A percentile compares a stretch with the other conserved stretches of the same genome.
Evolutionary conservation across 2,888 invertebrate species (phyloP).

Genomic region (Rhogogaster chlorosoma): DNA sequence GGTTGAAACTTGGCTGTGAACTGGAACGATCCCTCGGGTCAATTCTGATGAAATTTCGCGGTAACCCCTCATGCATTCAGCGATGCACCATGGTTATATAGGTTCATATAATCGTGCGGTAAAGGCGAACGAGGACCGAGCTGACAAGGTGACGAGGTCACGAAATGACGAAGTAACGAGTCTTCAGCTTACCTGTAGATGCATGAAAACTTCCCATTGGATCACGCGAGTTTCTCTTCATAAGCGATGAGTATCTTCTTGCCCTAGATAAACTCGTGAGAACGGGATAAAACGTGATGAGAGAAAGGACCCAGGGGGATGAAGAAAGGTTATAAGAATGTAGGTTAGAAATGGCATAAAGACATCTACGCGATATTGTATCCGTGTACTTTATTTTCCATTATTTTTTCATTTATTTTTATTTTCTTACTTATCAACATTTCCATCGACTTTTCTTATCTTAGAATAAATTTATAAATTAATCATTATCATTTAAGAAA

Average conservation of each 20-base stretch:
- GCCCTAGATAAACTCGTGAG: neutral
- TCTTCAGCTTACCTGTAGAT: constrained; percentile 24
- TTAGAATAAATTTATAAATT: constrained; percentile 16
- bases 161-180: constrained; percentile 39
- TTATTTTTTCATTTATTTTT: neutral
- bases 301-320: neutral
- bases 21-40: constrained; percentile 26
- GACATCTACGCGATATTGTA: neutral
- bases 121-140: constrained; percentile 17
- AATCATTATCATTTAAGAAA: neutral
- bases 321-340: neutral
- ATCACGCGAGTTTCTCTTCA: constrained; percentile 27
- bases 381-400: neutral
- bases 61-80: constrained; percentile 37
- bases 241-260: constrained; percentile 34
- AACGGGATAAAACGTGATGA: constrained; percentile 39
- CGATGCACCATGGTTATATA: constrained; percentile 13
- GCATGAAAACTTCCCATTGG: constrained; percentile 36
- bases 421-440: neutral
- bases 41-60: constrained; percentile 48
- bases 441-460: neutral
- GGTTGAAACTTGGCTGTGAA: constrained; percentile 21
- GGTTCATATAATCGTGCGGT: neutral
- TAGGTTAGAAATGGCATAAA: neutral
- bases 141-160: constrained; percentile 30